Evolutionary conservation across 1,140 invertebrate genomes (phyloP), one percentile per base, ranked within the genome.

Genomic region (Pomacea maculata): DNA sequence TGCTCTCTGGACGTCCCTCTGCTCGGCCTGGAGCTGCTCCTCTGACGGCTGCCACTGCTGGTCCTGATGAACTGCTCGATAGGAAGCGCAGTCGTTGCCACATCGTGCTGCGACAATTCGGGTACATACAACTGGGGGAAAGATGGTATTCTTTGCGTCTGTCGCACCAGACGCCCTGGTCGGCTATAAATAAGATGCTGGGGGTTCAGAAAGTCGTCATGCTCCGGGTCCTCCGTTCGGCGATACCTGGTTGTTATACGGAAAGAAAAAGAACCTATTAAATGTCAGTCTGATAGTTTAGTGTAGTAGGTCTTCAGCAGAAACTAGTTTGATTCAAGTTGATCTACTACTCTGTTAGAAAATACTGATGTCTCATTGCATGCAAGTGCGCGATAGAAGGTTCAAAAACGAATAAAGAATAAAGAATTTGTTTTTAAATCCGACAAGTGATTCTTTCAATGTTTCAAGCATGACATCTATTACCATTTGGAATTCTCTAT

Each of bases 1-100:
- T 61, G 57, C 11, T 61, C 4, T 9, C 8, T 9, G 3, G 74
- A 25, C 7, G 29, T 25, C 4, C 65, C 68, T 64, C 67, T 54
- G 19, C 67, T 19, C 21, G 77, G 70, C 77, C 77, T 78, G 17
- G 77, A 78, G 63, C 67, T 65, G 45, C 45, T 70, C 21, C 77
- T 14, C 19, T 54, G 57, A 11, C 57, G 34, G 45, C 77, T 19
- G 2, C 77, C n/a, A 9, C 77, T 71, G 77, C 8, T 19, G 11
- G 4, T 17, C 8, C 57, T 61, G 15, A 17, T 45, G 34, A 45
- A 45, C 34, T 45, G 34, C 34, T 45, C 57, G 17, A 19, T 54
- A 15, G 10, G 12, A 0, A 11, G 2, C 12, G 21, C 65, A 12
- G n/a, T 34, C 65, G 70, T 70, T 6, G 67, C 12, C 67, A 12